phyloP scores from a whole-genome alignment of 1,140 invertebrate species.

The Pseudoatta argentina region DNA sequence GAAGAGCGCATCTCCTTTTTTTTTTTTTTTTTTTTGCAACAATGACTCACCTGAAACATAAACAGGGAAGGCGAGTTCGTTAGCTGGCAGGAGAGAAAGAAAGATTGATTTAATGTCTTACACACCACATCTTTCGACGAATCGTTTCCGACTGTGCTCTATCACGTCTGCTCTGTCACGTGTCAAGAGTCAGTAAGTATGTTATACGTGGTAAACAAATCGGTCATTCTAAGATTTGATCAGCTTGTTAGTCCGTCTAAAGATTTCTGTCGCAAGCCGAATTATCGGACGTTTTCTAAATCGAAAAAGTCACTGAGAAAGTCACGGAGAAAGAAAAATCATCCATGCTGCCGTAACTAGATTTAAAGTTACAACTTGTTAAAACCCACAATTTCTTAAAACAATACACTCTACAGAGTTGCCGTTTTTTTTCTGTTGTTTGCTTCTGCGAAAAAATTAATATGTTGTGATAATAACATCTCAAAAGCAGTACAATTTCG shows the following conservation, averaged over 20 bases:
- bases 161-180: slow-evolving; percentile 41
- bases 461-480: neutral
- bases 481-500: neutral
- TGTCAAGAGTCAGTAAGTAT: slow-evolving; percentile 32
- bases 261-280: slow-evolving; percentile 13
- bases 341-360: neutral
- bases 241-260: slow-evolving; percentile 32
- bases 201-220: slow-evolving; percentile 44
- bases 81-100: slow-evolving; percentile 60
- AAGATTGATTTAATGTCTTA: slow-evolving; percentile 71
- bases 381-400: neutral
- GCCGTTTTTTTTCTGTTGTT: neutral
- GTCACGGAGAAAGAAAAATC: slow-evolving; percentile 26
- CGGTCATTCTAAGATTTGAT: slow-evolving; percentile 56
- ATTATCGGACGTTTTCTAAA: slow-evolving; percentile 13
- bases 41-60: slow-evolving; percentile 79
- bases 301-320: slow-evolving; percentile 14
- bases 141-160: slow-evolving; percentile 10
- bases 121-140: slow-evolving; percentile 59
- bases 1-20: slow-evolving; percentile 26
- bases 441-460: neutral
- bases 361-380: neutral
- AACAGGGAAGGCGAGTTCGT: slow-evolving; percentile 72
- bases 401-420: neutral
- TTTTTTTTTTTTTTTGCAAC: slow-evolving; percentile 32